phyloP scores from a whole-genome alignment of 2,113 vertebrate species.

The Catharus bicknelli region DNA sequence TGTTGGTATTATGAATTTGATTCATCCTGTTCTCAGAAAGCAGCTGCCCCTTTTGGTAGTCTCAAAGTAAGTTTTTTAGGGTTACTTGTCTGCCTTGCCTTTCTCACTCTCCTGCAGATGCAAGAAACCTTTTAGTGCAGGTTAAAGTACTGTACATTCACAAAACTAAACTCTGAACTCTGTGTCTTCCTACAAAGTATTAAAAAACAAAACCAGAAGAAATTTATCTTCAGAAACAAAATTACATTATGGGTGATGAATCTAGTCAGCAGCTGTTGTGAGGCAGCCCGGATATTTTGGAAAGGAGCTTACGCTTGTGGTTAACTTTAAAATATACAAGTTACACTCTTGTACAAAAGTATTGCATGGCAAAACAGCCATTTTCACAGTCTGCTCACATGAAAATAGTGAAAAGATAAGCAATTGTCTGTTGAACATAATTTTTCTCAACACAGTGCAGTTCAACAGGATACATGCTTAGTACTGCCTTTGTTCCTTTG shows the following conservation, averaged over 20 bases:
- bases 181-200: constrained; percentile 21
- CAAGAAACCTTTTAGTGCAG: constrained; percentile 14
- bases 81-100: constrained; percentile 18
- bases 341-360: constrained; percentile 45
- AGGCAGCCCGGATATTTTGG: constrained; percentile 26
- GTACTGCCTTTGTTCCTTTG: constrained; percentile 46
- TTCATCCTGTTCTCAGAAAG: background rate
- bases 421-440: constrained; percentile 41
- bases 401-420: constrained; percentile 51
- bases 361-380: constrained; percentile 48
- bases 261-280: constrained; percentile 22
- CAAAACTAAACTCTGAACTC: background rate
- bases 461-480: constrained; percentile 26
- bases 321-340: background rate
- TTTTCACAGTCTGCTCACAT: constrained; percentile 64
- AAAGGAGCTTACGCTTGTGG: background rate
- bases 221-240: constrained; percentile 4
- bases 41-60: constrained; percentile 19
- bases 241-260: background rate
- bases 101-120: background rate
- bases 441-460: constrained; percentile 56
- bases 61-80: background rate
- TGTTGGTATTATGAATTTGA: background rate
- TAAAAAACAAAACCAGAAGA: background rate
- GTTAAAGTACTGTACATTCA: constrained; percentile 53